phyloP scores from a whole-genome alignment of 2,113 vertebrate genomes.

The Chamaetylas fuelleborni region DNA sequence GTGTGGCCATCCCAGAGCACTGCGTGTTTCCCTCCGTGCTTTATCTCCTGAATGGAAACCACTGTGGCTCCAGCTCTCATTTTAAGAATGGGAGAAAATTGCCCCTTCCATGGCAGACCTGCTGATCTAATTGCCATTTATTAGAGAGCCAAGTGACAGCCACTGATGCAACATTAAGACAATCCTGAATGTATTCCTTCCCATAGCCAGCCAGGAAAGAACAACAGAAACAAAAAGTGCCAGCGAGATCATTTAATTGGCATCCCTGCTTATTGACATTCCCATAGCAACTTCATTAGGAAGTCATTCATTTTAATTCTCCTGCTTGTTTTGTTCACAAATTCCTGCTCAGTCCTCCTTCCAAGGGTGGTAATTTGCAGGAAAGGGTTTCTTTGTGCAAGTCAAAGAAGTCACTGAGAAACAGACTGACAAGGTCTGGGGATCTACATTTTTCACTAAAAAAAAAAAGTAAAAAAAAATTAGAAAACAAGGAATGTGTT shows the following conservation, averaged over 20 bases:
- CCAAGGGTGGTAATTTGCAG: background rate
- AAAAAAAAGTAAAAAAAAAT: background rate
- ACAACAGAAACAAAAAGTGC: conserved; percentile 5
- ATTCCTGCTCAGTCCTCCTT: background rate
- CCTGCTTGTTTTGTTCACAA: background rate
- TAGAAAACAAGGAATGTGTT: background rate
- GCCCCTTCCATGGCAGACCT: background rate
- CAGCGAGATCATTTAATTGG: background rate
- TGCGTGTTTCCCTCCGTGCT: background rate
- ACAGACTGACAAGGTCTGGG: background rate
- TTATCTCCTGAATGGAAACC: background rate
- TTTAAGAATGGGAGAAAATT: background rate
- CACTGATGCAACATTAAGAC: background rate
- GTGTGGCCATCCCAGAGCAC: background rate
- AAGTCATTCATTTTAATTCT: background rate
- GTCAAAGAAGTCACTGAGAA: background rate
- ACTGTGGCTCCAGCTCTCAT: background rate
- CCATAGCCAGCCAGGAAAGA: background rate
- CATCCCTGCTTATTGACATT: conserved; percentile 2
- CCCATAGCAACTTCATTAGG: background rate
- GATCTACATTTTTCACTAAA: background rate
- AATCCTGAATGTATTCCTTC: background rate
- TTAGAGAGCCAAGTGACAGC: background rate
- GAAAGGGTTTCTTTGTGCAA: background rate
- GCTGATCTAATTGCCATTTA: background rate